phyloP scores from a whole-genome alignment of 2,797 vertebrate genomes.

The Labeo calbasu region DNA sequence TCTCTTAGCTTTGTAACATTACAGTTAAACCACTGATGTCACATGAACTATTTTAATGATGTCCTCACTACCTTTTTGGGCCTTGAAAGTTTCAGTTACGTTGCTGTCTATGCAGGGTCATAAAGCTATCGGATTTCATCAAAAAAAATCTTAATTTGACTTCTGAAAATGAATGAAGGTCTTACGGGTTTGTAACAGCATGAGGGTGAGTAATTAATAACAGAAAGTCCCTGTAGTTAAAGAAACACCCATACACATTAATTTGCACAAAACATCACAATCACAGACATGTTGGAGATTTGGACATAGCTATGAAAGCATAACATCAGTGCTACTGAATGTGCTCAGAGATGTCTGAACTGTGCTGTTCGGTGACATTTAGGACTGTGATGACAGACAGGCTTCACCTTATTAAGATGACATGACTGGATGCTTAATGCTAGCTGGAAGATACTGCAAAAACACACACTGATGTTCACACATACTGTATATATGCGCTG shows the following conservation, averaged over 20 bases:
- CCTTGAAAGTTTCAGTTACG: too few species aligned
- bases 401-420: conserved; percentile 59
- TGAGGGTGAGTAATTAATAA: neutral
- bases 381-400: conserved; percentile 38
- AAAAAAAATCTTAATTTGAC: neutral
- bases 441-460: conserved; percentile 72
- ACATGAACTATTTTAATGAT: too few species aligned
- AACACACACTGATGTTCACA: conserved; percentile 61
- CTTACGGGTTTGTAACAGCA: neutral
- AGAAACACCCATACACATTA: conserved; percentile 31
- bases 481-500: neutral
- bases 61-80: too few species aligned
- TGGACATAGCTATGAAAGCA: conserved; percentile 10
- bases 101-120: neutral
- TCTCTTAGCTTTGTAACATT: too few species aligned
- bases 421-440: conserved; percentile 42
- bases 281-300: conserved; percentile 19
- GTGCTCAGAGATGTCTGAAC: conserved; percentile 32
- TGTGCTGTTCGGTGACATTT: conserved; percentile 42
- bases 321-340: conserved; percentile 41
- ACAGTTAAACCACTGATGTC: too few species aligned
- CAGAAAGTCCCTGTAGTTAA: conserved; percentile 29
- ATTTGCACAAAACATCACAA: conserved; percentile 14
- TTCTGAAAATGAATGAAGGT: neutral
- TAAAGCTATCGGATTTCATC: neutral